Percentiles rank a stretch among this genome's conserved stretches.
These are phyloP conservation scores for Stigmatopora argus DNA, from an alignment of 2,113 vertebrate species.

Conservation along the genomic window DNA sequence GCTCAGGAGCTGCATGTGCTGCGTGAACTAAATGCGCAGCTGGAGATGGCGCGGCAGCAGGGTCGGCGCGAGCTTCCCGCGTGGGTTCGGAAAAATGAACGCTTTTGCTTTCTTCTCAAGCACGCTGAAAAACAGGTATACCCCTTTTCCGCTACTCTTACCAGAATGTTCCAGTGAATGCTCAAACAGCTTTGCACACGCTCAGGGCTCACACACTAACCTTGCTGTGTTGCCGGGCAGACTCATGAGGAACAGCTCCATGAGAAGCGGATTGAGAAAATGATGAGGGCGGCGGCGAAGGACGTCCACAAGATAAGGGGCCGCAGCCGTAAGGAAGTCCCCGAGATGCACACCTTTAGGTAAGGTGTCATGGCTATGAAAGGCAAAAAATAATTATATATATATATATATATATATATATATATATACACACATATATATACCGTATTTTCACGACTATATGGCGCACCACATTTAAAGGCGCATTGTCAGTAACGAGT, in stretches of 20 bases:
- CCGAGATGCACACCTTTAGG: slow-evolving; percentile 94
- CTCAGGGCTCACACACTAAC: background rate
- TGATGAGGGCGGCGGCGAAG: slow-evolving; percentile 93
- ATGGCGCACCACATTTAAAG: no score
- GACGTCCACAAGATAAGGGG: slow-evolving; percentile 90
- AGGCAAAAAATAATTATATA: background rate
- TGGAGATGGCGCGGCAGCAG: slow-evolving; percentile 82
- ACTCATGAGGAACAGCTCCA: slow-evolving; percentile 81
- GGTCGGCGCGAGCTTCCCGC: slow-evolving; percentile 81
- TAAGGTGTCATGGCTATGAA: slow-evolving; percentile 37
- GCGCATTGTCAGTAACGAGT: no score
- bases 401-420: no score
- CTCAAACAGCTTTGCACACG: background rate
- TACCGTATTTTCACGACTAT: no score
- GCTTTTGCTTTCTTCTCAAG: slow-evolving; percentile 82
- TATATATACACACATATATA: no score
- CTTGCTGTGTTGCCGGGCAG: slow-evolving; percentile 43
- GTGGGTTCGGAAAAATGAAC: slow-evolving; percentile 85
- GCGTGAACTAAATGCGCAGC: slow-evolving; percentile 82
- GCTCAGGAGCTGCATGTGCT: slow-evolving; percentile 84
- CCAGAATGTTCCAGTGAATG: background rate
- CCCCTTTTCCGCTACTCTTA: background rate
- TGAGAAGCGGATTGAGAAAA: slow-evolving; percentile 84
- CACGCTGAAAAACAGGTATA: slow-evolving; percentile 85
- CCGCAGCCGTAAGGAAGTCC: slow-evolving; percentile 86